Evolutionary conservation across 1,140 invertebrate genomes (phyloP).

Genomic region (Vollenhovia emeryi): DNA sequence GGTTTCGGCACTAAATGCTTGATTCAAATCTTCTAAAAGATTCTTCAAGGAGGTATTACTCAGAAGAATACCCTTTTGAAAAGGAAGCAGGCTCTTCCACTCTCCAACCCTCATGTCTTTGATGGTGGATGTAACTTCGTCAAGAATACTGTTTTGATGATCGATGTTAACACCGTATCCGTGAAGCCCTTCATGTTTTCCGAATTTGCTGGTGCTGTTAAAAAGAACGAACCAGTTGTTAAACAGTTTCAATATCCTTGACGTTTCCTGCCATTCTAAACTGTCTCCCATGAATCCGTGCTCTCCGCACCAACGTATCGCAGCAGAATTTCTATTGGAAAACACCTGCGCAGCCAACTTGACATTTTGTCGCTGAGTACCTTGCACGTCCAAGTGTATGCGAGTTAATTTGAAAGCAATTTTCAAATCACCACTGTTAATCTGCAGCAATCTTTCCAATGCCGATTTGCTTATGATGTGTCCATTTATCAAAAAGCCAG

Average conservation of each 20-base stretch:
- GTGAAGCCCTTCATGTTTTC: too few relatives aligned
- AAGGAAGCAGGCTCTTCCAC: too few relatives aligned
- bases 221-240: neutral
- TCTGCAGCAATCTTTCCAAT: neutral
- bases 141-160: too few relatives aligned
- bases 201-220: neutral
- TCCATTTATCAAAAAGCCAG: too few relatives aligned
- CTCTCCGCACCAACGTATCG: neutral
- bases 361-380: neutral
- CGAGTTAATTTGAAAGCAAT: neutral
- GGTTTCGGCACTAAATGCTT: too few relatives aligned
- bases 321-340: neutral
- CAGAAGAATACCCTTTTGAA: too few relatives aligned
- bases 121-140: too few relatives aligned
- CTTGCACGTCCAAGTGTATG: neutral
- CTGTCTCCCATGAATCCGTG: neutral
- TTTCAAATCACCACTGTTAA: neutral
- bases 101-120: too few relatives aligned
- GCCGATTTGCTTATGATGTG: too few relatives aligned
- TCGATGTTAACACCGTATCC: too few relatives aligned
- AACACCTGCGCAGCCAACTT: neutral
- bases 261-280: neutral
- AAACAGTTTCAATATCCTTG: neutral
- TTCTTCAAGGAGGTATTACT: too few relatives aligned
- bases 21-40: too few relatives aligned